Percentiles rank a stretch among this genome's conserved stretches.
Evolutionary conservation across 2,888 invertebrate species (phyloP).

Genomic region (Drosophila robusta): DNA sequence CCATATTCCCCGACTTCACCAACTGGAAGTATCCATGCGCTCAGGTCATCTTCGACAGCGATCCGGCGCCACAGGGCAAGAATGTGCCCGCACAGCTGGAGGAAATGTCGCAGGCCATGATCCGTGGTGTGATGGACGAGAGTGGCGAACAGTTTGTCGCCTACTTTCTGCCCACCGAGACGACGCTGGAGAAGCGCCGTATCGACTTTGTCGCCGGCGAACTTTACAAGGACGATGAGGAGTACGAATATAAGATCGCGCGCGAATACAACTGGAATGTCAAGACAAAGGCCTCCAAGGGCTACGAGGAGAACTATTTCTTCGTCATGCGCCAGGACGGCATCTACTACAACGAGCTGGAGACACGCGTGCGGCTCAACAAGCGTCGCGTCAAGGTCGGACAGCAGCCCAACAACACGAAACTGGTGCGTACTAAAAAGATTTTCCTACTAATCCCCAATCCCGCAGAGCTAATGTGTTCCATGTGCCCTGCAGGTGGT

Average conservation of each 20-base stretch:
- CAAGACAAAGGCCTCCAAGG: conserved; percentile 97
- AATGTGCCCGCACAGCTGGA: conserved; percentile 95
- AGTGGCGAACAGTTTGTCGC: conserved; percentile 99
- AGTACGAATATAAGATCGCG: conserved; percentile 98
- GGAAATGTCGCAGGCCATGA: conserved; percentile 99
- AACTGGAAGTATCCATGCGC: conserved; percentile 99
- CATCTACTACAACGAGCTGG: conserved; percentile 97
- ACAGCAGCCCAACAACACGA: conserved; percentile 86
- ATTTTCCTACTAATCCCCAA: neutral
- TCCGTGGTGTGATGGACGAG: conserved; percentile 99
- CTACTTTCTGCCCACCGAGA: conserved; percentile 98
- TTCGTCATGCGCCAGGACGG: conserved; percentile 95
- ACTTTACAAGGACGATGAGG: conserved; percentile 94
- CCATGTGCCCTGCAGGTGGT: conserved; percentile 85
- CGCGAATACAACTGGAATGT: conserved; percentile 99
- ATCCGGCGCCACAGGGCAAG: conserved; percentile 96
- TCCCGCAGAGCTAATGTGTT: neutral
- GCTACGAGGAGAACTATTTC: conserved; percentile 99
- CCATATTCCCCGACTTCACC: conserved; percentile 97
- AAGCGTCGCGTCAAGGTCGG: conserved; percentile 94
- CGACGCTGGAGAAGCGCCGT: conserved; percentile 95
- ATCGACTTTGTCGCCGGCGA: conserved; percentile 91
- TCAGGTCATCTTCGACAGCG: conserved; percentile 98
- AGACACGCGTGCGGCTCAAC: conserved; percentile 96
- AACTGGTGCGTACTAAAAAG: conserved; percentile 86